These are phyloP conservation scores for Pristionchus fissidentatus DNA, from an alignment of 2,888 invertebrate genomes.

Conservation along the genomic window DNA sequence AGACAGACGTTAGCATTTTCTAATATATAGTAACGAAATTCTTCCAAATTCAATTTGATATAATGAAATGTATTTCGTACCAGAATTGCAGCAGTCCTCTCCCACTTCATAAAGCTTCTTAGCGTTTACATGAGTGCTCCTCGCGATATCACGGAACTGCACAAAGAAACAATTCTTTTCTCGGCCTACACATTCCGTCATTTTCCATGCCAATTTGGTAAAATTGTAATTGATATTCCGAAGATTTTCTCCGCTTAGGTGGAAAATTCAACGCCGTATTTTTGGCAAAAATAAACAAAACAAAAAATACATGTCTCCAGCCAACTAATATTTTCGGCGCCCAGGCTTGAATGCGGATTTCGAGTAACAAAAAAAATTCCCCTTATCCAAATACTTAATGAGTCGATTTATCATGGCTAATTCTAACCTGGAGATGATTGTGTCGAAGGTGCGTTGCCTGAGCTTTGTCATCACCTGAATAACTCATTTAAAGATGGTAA, in stretches of 20 bases:
- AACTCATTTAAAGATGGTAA: too few relatives aligned
- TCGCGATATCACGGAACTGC: constrained; percentile 69
- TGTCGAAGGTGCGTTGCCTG: constrained; percentile 39
- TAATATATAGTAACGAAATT: neutral
- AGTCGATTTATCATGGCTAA: neutral
- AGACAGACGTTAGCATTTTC: too few relatives aligned
- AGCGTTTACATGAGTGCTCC: constrained; percentile 70
- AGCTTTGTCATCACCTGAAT: constrained; percentile 12
- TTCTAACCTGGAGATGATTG: constrained; percentile 34
- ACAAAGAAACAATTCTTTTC: neutral
- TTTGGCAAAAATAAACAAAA: too few relatives aligned
- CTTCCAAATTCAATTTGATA: neutral
- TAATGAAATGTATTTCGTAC: constrained; percentile 47
- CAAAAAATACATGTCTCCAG: too few relatives aligned
- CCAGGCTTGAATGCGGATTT: too few relatives aligned
- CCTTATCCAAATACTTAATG: neutral
- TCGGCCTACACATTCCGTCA: neutral
- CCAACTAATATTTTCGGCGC: too few relatives aligned
- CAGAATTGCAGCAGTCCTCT: constrained; percentile 59
- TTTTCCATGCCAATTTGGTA: too few relatives aligned
- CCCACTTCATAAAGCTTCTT: constrained; percentile 65
- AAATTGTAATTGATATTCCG: too few relatives aligned
- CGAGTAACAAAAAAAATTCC: too few relatives aligned
- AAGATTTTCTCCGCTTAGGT: too few relatives aligned
- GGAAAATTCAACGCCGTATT: too few relatives aligned